phyloP scores from a whole-genome alignment of 2,888 invertebrate genomes.

The Teinopalpus imperialis region DNA sequence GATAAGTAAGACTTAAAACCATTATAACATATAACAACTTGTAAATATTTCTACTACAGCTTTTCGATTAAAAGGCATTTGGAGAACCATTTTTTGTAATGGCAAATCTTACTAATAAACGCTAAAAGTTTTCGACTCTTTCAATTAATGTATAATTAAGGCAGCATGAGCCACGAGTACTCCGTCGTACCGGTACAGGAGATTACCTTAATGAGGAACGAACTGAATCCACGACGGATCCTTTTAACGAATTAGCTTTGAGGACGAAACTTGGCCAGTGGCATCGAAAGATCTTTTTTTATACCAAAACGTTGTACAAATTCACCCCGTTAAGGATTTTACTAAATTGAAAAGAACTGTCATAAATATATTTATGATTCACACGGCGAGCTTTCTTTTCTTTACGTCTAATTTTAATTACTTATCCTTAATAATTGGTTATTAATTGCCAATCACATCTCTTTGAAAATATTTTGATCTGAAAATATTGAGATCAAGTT shows the following conservation, averaged over 20 bases:
- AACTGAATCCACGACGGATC: constrained; percentile 31
- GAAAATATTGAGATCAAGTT: too few species aligned
- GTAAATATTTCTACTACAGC: too few species aligned
- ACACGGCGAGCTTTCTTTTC: too few species aligned
- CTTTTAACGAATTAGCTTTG: constrained; percentile 39
- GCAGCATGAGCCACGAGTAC: constrained; percentile 22
- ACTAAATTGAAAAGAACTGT: not conserved
- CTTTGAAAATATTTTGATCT: too few species aligned
- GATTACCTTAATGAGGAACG: constrained; percentile 45
- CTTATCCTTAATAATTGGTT: too few species aligned
- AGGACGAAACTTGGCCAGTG: constrained; percentile 15
- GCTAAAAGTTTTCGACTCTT: constrained; percentile 23
- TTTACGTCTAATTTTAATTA: too few species aligned
- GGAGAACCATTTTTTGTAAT: too few species aligned
- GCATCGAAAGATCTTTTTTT: constrained; percentile 1
- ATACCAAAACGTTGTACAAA: not conserved
- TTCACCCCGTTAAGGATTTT: not conserved
- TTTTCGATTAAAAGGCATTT: too few species aligned
- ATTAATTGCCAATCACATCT: too few species aligned
- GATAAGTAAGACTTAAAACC: too few species aligned
- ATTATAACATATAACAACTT: too few species aligned
- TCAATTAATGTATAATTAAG: constrained; percentile 34
- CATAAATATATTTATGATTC: too few species aligned
- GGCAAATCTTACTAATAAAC: constrained; percentile 9
- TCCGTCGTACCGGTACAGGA: constrained; percentile 30